Percentiles rank a stretch among this genome's conserved stretches.
These are phyloP conservation scores for Hippolais icterina DNA, from an alignment of 2,113 vertebrate species.

Conservation along the genomic window DNA sequence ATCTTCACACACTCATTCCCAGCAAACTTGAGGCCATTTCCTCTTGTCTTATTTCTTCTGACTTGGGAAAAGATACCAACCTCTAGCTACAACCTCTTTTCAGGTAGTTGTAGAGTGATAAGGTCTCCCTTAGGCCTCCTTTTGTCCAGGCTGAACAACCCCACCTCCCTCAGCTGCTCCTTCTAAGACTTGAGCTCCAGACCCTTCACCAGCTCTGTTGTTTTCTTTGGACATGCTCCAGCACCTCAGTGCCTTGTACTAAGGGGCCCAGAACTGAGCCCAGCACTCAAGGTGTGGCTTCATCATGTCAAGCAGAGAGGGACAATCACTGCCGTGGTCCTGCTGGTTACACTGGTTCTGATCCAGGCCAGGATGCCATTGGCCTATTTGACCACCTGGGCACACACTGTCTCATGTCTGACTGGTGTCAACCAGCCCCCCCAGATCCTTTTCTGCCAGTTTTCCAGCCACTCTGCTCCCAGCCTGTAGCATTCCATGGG, in stretches of 20 bases:
- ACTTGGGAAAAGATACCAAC: background rate
- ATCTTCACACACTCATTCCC: background rate
- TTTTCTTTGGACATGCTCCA: rapidly evolving
- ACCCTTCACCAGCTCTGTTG: background rate
- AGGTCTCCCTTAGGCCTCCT: background rate
- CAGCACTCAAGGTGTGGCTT: background rate
- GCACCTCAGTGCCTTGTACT: too few species aligned
- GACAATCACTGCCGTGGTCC: background rate
- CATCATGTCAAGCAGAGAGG: background rate
- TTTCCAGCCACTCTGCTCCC: background rate
- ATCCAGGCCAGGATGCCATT: background rate
- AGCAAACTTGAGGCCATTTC: background rate
- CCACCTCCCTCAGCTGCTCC: background rate
- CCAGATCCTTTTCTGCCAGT: background rate
- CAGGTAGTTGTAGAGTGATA: background rate
- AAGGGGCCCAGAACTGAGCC: background rate
- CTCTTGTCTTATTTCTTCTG: background rate
- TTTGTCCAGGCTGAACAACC: background rate
- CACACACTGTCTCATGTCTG: background rate
- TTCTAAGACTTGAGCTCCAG: background rate
- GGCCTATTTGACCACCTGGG: background rate
- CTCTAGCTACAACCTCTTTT: background rate
- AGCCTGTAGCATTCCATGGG: background rate
- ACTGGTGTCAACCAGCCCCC: too few species aligned
- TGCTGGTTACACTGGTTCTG: background rate